Evolutionary conservation across 2,797 vertebrate genomes (phyloP), one percentile per base, ranked within the genome.

Genomic region (Aeoliscus strigatus): DNA sequence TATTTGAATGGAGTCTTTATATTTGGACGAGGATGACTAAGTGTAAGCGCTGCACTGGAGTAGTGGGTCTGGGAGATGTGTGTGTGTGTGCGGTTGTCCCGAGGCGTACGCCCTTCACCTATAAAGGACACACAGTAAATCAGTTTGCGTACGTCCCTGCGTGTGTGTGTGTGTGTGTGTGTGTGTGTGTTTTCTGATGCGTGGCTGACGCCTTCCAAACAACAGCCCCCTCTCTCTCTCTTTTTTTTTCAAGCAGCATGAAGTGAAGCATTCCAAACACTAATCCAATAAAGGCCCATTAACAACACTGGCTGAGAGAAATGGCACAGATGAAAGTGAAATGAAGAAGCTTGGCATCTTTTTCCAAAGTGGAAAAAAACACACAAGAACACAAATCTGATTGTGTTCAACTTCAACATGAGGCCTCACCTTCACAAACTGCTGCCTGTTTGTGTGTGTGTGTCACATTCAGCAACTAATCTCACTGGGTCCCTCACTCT

Each of bases 281-380:
- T 73, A 75, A 74, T 80, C 74, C 70, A 64, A 47, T 63, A 36
- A 79, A 70, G 26, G 61, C 34, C 39, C 46, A 59, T 61, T 73
- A 70, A 62, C 77, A 56, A 60, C 59, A 54, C 60, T 27, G 51
- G 63, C 6, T 25, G 32, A 8, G 55, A 57, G 56, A 70, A 69
- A 66, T 51, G 1, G 2, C 51, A 58, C 29, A 32, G 60, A 61
- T 62, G 45, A 73, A 70, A 75, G 53, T 64, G 39, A 49, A 16
- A 40, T 50, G 59, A 75, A 39, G 25, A 27, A n/a, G n/a, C n/a
- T n/a, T n/a, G n/a, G n/a, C n/a, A n/a, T n/a, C n/a, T n/a, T n/a
- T n/a, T n/a, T n/a, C n/a, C n/a, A n/a, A n/a, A n/a, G n/a, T n/a
- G n/a, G n/a, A n/a, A n/a, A n/a, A n/a, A n/a, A n/a, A n/a, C n/a